Evolutionary conservation across 2,797 vertebrate species (phyloP).

Genomic region (Dendrocincla tyrannina): DNA sequence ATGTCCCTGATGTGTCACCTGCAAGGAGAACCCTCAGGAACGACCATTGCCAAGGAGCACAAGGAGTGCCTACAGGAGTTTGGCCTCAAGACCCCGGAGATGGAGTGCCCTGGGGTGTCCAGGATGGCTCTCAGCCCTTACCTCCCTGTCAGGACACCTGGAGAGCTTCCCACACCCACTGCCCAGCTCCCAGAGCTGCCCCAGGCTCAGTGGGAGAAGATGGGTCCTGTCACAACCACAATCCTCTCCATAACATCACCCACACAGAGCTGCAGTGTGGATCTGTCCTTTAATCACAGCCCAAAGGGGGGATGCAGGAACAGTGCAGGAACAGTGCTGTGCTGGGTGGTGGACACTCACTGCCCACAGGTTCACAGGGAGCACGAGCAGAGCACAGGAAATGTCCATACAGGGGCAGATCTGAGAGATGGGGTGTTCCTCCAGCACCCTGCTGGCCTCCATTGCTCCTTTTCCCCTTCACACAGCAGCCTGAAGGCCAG

Average conservation of each 20-base stretch:
- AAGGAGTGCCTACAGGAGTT: slow-evolving; percentile 75
- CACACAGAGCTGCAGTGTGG: background rate
- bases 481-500: background rate
- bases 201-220: background rate
- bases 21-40: background rate
- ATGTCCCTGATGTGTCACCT: background rate
- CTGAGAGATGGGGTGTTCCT: background rate
- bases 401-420: background rate
- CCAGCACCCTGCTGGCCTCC: rapidly evolving
- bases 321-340: background rate
- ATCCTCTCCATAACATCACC: background rate
- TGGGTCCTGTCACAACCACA: background rate
- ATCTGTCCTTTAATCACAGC: slow-evolving; percentile 43
- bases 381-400: background rate
- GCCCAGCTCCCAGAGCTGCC: background rate
- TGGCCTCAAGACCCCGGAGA: slow-evolving; percentile 73
- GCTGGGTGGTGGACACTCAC: background rate
- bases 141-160: background rate
- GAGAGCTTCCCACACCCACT: background rate
- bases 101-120: background rate
- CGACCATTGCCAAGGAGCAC: slow-evolving; percentile 57
- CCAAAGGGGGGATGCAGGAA: background rate
- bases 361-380: background rate
- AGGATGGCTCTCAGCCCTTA: background rate
- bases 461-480: background rate